These are phyloP conservation scores for Hippopotamyrus pictus DNA, from an alignment of 2,797 vertebrate species.

Conservation along the genomic window DNA sequence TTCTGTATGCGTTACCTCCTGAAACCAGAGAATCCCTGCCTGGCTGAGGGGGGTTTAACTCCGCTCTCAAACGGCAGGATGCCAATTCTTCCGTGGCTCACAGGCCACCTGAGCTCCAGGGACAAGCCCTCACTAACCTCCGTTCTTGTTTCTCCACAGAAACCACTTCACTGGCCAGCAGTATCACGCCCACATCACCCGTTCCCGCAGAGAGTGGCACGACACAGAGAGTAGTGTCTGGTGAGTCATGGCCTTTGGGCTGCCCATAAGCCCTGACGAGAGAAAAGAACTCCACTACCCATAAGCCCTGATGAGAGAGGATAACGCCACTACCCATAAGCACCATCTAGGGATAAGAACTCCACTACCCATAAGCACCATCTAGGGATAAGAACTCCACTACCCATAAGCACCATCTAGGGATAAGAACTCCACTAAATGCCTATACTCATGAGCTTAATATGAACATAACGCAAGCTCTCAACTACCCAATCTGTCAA, in stretches of 20 bases:
- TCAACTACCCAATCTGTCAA: not conserved
- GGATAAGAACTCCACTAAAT: not conserved
- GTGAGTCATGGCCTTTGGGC: conserved; percentile 40
- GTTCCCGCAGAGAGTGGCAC: conserved; percentile 62
- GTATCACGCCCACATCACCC: conserved; percentile 67
- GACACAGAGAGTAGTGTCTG: conserved; percentile 45
- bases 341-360: not conserved
- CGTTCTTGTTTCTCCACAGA: conserved; percentile 54
- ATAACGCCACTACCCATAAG: not conserved
- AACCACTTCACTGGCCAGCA: conserved; percentile 73
- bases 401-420: not conserved
- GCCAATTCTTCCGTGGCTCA: not conserved
- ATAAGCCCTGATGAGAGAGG: not conserved
- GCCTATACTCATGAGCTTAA: not conserved
- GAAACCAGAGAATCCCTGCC: not conserved
- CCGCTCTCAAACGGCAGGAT: not conserved
- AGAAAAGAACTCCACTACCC: not conserved
- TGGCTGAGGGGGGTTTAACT: not conserved
- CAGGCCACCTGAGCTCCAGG: not conserved
- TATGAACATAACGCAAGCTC: not conserved
- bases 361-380: not conserved
- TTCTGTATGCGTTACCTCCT: not conserved
- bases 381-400: not conserved
- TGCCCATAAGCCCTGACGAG: not conserved
- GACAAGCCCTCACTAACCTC: not conserved